phyloP scores from a whole-genome alignment of 2,888 invertebrate genomes.

The Loripinus fragilis region DNA sequence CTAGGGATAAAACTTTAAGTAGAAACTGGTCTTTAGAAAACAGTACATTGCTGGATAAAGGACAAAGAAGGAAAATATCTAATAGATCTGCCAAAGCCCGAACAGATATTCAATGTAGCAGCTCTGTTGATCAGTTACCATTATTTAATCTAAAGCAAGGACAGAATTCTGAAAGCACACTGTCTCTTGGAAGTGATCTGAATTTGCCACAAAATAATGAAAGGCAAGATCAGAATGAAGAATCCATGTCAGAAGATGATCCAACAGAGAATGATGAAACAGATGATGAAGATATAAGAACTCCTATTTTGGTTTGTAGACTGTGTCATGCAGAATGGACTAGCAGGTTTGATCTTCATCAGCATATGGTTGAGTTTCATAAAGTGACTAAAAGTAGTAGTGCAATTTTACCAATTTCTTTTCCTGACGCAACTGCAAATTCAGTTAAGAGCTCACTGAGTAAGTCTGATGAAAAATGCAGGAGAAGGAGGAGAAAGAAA shows the following conservation, averaged over 20 bases:
- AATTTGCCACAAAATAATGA: not conserved
- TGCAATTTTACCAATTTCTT: not conserved
- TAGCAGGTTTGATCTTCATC: slow-evolving; percentile 3
- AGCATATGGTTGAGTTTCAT: slow-evolving; percentile 1
- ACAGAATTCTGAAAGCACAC: not conserved
- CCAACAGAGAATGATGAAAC: not conserved
- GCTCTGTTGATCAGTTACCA: no score
- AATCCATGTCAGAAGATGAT: not conserved
- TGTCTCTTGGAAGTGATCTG: not conserved
- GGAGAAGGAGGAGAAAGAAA: not conserved
- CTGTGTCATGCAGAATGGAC: not conserved
- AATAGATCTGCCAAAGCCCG: not conserved
- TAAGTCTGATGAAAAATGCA: not conserved
- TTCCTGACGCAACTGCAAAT: not conserved
- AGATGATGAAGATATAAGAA: slow-evolving; percentile 5
- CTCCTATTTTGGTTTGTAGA: not conserved
- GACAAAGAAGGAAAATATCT: not conserved
- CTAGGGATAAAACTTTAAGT: not conserved
- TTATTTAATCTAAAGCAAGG: not conserved
- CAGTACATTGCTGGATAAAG: not conserved
- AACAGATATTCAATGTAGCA: not conserved
- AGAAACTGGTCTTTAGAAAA: not conserved
- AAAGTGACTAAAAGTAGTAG: not conserved
- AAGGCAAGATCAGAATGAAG: not conserved
- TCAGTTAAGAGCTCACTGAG: not conserved